phyloP scores from a whole-genome alignment of 2,797 vertebrate genomes.

The Sebastes vulpes region DNA sequence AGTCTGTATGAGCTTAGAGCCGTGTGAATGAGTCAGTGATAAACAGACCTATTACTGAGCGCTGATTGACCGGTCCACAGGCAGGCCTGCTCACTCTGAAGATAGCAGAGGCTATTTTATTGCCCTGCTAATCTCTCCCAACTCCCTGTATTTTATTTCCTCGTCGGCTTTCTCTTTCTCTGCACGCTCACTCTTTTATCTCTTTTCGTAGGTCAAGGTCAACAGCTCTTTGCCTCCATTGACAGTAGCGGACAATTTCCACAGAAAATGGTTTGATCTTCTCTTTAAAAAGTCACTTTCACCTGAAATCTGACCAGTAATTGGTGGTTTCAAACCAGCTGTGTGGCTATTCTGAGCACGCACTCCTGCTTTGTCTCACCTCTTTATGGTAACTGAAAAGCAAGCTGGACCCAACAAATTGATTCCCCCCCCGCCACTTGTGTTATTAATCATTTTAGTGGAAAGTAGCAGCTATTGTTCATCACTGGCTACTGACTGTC shows the following conservation, averaged over 20 bases:
- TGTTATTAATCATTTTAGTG: not conserved
- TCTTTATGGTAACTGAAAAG: conserved; percentile 2
- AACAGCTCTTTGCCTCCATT: conserved; percentile 54
- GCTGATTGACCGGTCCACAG: conserved; percentile 70
- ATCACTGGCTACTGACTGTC: not conserved
- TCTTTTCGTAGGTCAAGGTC: conserved; percentile 65
- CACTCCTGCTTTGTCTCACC: not conserved
- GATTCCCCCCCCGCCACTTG: not conserved
- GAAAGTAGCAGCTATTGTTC: not conserved
- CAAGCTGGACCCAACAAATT: conserved; percentile 2
- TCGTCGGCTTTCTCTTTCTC: conserved; percentile 30
- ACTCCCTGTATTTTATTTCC: conserved; percentile 63
- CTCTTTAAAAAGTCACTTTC: conserved; percentile 20
- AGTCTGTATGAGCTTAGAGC: conserved; percentile 17
- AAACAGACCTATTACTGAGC: conserved; percentile 70
- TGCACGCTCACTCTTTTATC: conserved; percentile 41
- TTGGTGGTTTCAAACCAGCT: not conserved
- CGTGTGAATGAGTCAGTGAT: conserved; percentile 43
- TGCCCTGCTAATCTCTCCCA: conserved; percentile 69
- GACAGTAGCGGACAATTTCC: conserved; percentile 37
- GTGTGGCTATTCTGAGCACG: not conserved
- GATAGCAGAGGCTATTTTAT: conserved; percentile 76
- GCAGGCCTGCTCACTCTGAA: conserved; percentile 53
- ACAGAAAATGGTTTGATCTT: conserved; percentile 46
- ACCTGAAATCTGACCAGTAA: not conserved